A percentile compares a stretch with the other conserved stretches of the same genome.
Conservation (phyloP, 2,113 vertebrate species). For the Chlorocebus sabaeus region DNA sequence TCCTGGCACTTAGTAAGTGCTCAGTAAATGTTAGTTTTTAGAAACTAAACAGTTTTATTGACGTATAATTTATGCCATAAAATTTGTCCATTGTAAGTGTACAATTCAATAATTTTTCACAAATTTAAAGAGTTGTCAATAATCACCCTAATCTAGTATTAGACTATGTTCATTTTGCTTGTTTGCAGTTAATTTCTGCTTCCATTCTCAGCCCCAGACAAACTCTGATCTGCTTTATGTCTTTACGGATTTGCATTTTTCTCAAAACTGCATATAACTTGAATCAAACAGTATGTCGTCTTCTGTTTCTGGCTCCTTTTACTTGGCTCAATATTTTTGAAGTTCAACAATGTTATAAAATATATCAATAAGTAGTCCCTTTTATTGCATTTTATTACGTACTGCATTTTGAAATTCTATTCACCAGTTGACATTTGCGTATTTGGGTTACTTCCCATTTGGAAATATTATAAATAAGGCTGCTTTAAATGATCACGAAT, state of each 20-base stretch:
- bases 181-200: not conserved
- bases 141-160: not conserved
- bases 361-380: not conserved
- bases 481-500: not conserved
- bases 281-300: not conserved
- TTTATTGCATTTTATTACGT: not conserved
- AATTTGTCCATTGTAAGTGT: not conserved
- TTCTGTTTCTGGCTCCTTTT: not conserved
- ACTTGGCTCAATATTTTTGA: not conserved
- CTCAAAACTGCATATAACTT: not conserved
- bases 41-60: not conserved
- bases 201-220: not conserved
- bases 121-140: not conserved
- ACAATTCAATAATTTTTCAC: constrained; percentile 2
- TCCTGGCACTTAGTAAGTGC: not conserved
- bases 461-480: not conserved
- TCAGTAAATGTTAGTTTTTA: not conserved
- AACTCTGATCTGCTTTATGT: not conserved
- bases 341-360: not conserved
- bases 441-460: not conserved
- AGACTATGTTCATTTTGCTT: not conserved
- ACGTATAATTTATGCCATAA: not conserved
- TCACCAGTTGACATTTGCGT: not conserved
- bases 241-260: not conserved
- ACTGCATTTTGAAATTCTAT: not conserved